Evolutionary conservation across 2,888 invertebrate species (phyloP), one percentile per base, ranked within the genome.

Genomic region (Hypomecis punctinalis): DNA sequence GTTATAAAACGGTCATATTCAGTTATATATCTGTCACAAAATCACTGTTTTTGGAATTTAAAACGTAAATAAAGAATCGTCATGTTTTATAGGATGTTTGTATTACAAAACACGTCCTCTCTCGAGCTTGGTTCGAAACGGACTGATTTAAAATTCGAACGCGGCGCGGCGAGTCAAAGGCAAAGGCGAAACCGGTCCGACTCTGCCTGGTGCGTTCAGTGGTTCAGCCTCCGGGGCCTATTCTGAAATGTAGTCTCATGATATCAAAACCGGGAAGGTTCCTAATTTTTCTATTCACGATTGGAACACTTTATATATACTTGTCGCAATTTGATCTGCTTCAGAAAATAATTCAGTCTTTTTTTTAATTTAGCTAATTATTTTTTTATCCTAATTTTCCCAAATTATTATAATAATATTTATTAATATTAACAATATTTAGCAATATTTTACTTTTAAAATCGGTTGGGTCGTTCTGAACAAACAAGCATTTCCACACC

Each of bases 171-270:
- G 83, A 86, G 78, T 86, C 87, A 89, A 91, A 91, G 88, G 86
- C 86, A 84, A 86, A 86, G 83, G 78, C 73, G 82, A 85, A 91
- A 91, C 91, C 91, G 90, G 91, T 92, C 83, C 74, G 76, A 13
- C 63, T 71, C 52, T 53, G 58, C 61, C 84, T 87, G 85, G 85
- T 84, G 85, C 85, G 85, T 85, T 86, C 87, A 81, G 59, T 51
- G 51, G 13, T 51, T 37, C 39, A 51, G 40, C 52, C 52, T 52
- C 40, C 52, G 36, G 52, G 40, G 40, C 40, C 52, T 52, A 52
- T 52, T 52, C 52, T 33, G 10, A 8, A 10, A 6, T 40, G 40
- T 23, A 3, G 23, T 33, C 52, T 52, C 23, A 84, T 6, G 9
- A 0, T 40, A n/a, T 10, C 52, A 5, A 11, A 52, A 6, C 9